A percentile compares a stretch with the other conserved stretches of the same genome.
Evolutionary conservation across 2,113 vertebrate genomes (phyloP).

Genomic region (Pheucticus melanocephalus): DNA sequence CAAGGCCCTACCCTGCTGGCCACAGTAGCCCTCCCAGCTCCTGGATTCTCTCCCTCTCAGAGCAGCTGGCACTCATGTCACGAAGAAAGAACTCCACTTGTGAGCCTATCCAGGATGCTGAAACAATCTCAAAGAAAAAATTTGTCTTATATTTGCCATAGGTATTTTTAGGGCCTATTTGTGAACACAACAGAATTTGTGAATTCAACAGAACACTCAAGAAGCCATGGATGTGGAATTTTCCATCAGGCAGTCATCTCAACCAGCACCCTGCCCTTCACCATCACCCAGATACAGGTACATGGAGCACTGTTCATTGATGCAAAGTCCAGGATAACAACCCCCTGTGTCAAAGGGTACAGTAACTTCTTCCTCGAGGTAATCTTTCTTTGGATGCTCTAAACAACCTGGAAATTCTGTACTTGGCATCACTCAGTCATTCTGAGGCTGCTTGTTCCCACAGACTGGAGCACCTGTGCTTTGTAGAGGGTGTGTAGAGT

Average conservation of each 20-base stretch:
- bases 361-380: not conserved
- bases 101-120: not conserved
- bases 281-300: not conserved
- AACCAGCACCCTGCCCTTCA: not conserved
- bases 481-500: not conserved
- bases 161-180: not conserved
- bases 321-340: rapidly evolving
- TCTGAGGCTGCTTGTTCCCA: rapidly evolving
- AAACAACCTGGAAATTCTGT: not conserved
- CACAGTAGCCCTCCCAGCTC: not conserved
- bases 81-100: not conserved
- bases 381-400: not conserved
- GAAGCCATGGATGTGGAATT: not conserved
- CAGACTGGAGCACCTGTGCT: not conserved
- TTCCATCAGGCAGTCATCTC: not conserved
- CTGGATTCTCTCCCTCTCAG: rapidly evolving
- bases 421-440: not conserved
- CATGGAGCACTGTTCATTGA: not conserved
- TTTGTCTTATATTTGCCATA: not conserved
- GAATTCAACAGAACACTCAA: not conserved
- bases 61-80: not conserved
- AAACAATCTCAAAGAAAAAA: not conserved
- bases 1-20: not conserved
- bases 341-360: not conserved
- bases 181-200: not conserved